Evolutionary conservation across 2,797 vertebrate genomes (phyloP).

Genomic region (Silurus lanzhouensis): DNA sequence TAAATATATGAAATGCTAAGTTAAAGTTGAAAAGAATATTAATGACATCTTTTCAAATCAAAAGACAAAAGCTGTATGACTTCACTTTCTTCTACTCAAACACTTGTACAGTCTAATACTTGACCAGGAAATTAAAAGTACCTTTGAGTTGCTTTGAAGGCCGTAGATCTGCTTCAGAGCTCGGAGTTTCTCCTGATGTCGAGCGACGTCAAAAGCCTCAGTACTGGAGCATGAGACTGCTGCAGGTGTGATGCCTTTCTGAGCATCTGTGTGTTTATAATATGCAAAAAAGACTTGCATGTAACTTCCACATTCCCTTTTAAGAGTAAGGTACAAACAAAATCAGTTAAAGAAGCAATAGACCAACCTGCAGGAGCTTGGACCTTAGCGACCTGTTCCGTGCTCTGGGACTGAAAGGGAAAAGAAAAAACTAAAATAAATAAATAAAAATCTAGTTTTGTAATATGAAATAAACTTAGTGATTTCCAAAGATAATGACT

Average conservation of each 20-base stretch:
- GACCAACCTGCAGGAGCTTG: conserved; percentile 7
- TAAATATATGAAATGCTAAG: too few species aligned
- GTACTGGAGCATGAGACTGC: conserved; percentile 72
- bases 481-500: neutral
- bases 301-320: neutral
- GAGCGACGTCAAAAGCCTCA: conserved; percentile 87
- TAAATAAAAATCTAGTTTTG: too few species aligned
- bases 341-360: neutral
- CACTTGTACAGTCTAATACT: neutral
- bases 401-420: neutral
- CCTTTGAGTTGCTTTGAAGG: conserved; percentile 85
- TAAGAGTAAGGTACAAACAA: neutral
- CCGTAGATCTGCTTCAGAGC: conserved; percentile 92
- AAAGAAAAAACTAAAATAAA: too few species aligned
- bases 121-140: conserved; percentile 48
- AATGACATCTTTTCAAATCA: neutral
- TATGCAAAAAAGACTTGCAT: accelerated
- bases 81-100: too few species aligned
- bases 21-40: neutral
- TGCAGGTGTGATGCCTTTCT: conserved; percentile 59
- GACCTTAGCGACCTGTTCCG: neutral
- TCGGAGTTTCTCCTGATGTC: conserved; percentile 93
- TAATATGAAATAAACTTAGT: neutral
- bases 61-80: neutral
- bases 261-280: conserved; percentile 3